Conservation (phyloP, 1,140 invertebrate species). For the Megalopta genalis region DNA sequence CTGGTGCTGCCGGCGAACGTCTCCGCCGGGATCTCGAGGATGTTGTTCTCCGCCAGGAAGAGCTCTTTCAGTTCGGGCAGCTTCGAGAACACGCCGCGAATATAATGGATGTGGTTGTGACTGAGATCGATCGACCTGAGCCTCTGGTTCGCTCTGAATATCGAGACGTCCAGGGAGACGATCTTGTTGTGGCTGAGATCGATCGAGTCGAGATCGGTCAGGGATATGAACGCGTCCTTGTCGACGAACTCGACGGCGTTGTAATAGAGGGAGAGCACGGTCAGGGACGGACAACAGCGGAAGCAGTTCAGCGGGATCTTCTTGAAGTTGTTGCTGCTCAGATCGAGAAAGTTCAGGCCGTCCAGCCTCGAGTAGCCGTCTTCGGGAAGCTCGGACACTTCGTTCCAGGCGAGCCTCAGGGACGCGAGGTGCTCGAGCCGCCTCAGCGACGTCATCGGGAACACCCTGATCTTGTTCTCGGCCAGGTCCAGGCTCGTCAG, state of each 20-base stretch:
- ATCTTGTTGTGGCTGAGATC: conserved; percentile 95
- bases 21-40: conserved; percentile 89
- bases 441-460: conserved; percentile 89
- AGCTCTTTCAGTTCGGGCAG: conserved; percentile 89
- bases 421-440: conserved; percentile 87
- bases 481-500: conserved; percentile 91
- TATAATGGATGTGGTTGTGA: conserved; percentile 93
- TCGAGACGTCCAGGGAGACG: conserved; percentile 85
- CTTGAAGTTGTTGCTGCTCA: conserved; percentile 92
- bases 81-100: conserved; percentile 89
- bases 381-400: conserved; percentile 85
- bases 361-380: conserved; percentile 86
- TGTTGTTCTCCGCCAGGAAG: conserved; percentile 94
- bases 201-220: conserved; percentile 88
- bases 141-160: conserved; percentile 87
- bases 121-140: conserved; percentile 91
- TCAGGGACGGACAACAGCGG: conserved; percentile 87
- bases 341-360: conserved; percentile 88
- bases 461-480: conserved; percentile 90
- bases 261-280: conserved; percentile 90
- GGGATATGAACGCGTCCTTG: conserved; percentile 86
- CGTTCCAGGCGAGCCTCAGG: conserved; percentile 91
- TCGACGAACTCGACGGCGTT: conserved; percentile 90
- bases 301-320: conserved; percentile 89
- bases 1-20: conserved; percentile 89